Evolutionary conservation across 2,888 invertebrate genomes (phyloP), one percentile per base, ranked within the genome.

Genomic region (Stegophylla sp.): DNA sequence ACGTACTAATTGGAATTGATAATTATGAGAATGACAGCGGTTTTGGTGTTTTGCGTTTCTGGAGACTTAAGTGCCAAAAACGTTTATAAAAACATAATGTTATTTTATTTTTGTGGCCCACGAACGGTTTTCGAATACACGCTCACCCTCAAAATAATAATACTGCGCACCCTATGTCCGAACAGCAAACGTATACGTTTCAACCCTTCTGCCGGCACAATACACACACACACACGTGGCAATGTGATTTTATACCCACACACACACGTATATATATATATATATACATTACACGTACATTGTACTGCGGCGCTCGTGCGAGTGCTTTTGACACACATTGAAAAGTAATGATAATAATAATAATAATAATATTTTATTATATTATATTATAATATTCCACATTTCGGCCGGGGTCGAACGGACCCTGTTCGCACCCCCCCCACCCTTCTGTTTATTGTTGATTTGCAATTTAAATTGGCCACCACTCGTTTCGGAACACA

Each of bases 401-500:
- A 56, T 72, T 72, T 72, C 20, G 26, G 17, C 13, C 45, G 7
- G 7, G 45, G 13, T 45, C 13, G 13, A 12, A 13, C 45, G 56
- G 56, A 12, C 10, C 7, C 43, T 4, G 4, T 34, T 28, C 63
- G n/a, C 63, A 4, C 41, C 34, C 34, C 41, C 20, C 10, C 43
- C 28, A 13, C 71, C 17, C 56, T 23, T 23, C 13, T 45, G 61
- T 45, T 45, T 26, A 48, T 56, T 26, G 66, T 28, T 23, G 76
- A 69, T 79, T 79, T 69, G 48, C 77, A 77, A 69, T 77, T 77
- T 59, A 59, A 77, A 77, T 59, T 48, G 45, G 56, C 64, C 41
- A 23, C 20, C 43, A 15, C 51, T 48, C 17, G 12, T 5, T n/a
- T 12, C 64, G 17, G 2, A 13, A 20, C 10, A 1, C 20, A 63